A percentile compares a stretch with the other conserved stretches of the same genome.
Evolutionary conservation across 2,113 vertebrate genomes (phyloP).

Genomic region (Alosa alosa): DNA sequence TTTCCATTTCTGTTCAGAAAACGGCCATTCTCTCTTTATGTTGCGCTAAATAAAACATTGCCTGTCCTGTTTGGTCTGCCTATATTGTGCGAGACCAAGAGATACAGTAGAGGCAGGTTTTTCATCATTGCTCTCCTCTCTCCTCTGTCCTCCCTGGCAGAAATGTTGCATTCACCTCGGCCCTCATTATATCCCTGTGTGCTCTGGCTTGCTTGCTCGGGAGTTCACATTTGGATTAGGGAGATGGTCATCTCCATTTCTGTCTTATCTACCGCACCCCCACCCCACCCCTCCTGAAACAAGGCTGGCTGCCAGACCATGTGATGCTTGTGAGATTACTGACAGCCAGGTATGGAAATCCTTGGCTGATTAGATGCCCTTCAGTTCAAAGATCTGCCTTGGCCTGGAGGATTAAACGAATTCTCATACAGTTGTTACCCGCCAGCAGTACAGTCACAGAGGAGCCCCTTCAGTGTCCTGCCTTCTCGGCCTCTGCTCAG

Average conservation of each 20-base stretch:
- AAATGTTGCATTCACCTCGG: slow-evolving; percentile 40
- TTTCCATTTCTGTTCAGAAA: neutral
- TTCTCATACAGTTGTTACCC: slow-evolving; percentile 14
- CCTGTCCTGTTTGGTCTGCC: neutral
- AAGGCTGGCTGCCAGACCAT: slow-evolving; percentile 55
- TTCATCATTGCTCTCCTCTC: neutral
- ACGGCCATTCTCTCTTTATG: neutral
- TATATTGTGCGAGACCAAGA: neutral
- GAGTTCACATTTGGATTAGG: slow-evolving; percentile 56
- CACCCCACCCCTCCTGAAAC: slow-evolving; percentile 60
- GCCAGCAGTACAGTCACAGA: neutral
- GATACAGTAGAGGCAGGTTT: neutral
- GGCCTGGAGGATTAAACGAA: slow-evolving; percentile 22
- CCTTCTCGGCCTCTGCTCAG: neutral
- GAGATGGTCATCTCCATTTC: slow-evolving; percentile 63
- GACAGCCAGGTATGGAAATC: slow-evolving; percentile 62
- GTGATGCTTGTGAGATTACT: slow-evolving; percentile 65
- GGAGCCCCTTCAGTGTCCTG: neutral
- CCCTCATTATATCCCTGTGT: slow-evolving; percentile 44
- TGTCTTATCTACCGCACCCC: slow-evolving; percentile 58
- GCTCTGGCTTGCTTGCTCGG: slow-evolving; percentile 48
- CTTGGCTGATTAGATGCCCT: slow-evolving; percentile 63
- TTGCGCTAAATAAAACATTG: neutral
- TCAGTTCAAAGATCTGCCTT: slow-evolving; percentile 46
- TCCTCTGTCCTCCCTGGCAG: neutral